A percentile compares a stretch with the other conserved stretches of the same genome.
Conservation (phyloP, 2,888 invertebrate species). For the Monochamus alternatus region DNA sequence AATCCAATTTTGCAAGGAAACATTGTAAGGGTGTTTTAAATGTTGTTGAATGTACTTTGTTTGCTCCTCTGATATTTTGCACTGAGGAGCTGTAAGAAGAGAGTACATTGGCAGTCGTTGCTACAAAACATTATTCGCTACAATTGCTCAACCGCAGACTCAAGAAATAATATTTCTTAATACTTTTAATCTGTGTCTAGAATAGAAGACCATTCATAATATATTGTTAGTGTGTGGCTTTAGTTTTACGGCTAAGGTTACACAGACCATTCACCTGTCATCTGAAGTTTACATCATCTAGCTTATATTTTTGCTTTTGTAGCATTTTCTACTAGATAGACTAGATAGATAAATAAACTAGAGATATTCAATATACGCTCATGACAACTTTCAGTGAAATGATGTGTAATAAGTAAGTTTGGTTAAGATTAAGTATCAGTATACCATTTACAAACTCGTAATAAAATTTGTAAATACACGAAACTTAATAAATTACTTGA, state of each 20-base stretch:
- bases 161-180: background rate
- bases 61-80: no score
- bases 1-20: no score
- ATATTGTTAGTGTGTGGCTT: conserved; percentile 9
- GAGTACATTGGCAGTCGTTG: background rate
- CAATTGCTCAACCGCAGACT: conserved; percentile 9
- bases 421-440: no score
- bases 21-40: no score
- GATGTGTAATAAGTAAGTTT: no score
- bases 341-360: background rate
- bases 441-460: no score
- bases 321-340: background rate
- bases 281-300: background rate
- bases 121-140: background rate
- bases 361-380: background rate
- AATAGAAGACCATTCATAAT: background rate
- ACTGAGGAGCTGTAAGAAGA: background rate
- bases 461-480: no score
- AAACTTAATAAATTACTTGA: no score
- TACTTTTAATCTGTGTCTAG: conserved; percentile 8
- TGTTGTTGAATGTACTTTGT: no score
- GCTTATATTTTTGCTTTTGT: conserved; percentile 1
- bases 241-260: conserved; percentile 10
- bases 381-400: no score
- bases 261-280: conserved; percentile 7